Evolutionary conservation across 2,113 vertebrate genomes (phyloP).

Genomic region (Corydoras sp.): DNA sequence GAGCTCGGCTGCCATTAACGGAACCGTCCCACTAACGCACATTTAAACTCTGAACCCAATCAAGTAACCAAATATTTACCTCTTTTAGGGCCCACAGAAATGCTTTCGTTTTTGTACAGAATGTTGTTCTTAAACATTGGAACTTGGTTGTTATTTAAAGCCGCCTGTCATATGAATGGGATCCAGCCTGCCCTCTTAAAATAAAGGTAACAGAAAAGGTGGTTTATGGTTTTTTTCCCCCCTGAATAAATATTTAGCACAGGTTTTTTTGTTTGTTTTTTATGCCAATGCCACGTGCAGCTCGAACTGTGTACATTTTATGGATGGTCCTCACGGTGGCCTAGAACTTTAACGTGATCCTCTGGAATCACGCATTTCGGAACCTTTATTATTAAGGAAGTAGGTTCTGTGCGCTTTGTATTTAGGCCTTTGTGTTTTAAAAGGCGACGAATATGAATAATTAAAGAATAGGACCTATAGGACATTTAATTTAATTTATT

Average conservation of each 20-base stretch:
- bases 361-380: too few species aligned
- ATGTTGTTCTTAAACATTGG: conserved; percentile 70
- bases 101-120: conserved; percentile 64
- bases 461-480: too few species aligned
- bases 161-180: conserved; percentile 10
- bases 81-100: conserved; percentile 52
- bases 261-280: background rate
- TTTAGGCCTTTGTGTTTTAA: too few species aligned
- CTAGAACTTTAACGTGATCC: background rate
- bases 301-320: conserved; percentile 3
- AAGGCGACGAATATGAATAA: too few species aligned
- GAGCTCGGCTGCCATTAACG: conserved; percentile 80
- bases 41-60: conserved; percentile 69
- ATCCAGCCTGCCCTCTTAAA: background rate
- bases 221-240: too few species aligned
- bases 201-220: background rate
- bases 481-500: too few species aligned
- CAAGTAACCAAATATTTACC: conserved; percentile 67
- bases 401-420: too few species aligned
- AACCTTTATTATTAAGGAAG: too few species aligned
- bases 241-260: too few species aligned
- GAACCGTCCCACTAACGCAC: conserved; percentile 92
- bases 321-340: background rate
- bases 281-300: background rate
- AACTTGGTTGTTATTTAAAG: conserved; percentile 55